Base-by-base conservation (phyloP, 2,888 invertebrate species). In the Zaprionus bogoriensis region DNA sequence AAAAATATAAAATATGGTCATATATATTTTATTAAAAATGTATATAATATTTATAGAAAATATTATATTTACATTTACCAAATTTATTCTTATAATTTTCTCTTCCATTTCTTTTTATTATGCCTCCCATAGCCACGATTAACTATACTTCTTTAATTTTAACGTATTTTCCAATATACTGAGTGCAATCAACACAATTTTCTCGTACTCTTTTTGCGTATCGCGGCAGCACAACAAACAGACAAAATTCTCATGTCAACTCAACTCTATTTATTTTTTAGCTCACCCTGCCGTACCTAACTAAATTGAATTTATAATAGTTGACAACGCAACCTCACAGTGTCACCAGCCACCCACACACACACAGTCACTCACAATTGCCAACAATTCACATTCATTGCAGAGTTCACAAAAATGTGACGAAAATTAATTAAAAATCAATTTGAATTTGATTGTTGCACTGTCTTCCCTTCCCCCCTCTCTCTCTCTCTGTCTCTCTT, bases 391-490 rank as follows among this genome's bases (percentile, higher is more conserved):
- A 6, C 69, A 64, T 64, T 57, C 65, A 65, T 54, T 74, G 52
- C 58, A 58, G 52, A 61, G 61, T 58, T 74, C 70, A 64, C 65
- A 77, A 86, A 86, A 75, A 80, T 73, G 87, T 84, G 87, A 84
- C 84, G 69, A 82, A 86, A 82, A 82, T 82, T 86, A 82, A 82
- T 82, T 82, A 82, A 82, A 82, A 82, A 86, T 87, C 82, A 82
- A 86, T 82, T 82, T 77, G 73, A 86, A 80, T 82, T 83, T 84
- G 84, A 86, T 86, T 82, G 87, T 82, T 82, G 69, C 10, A n/a
- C 22, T 36, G 32, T 20, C n/a, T 10, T 10, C 9, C n/a, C 7
- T 9, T 4, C 17, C n/a, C 22, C 4, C 9, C 17, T 20, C 12
- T 6, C 1, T 28, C 30, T n/a, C 20, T 27, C 45, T 9, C 20